Conservation (phyloP, 2,797 vertebrate genomes). For the Pantherophis alleghaniensis region DNA sequence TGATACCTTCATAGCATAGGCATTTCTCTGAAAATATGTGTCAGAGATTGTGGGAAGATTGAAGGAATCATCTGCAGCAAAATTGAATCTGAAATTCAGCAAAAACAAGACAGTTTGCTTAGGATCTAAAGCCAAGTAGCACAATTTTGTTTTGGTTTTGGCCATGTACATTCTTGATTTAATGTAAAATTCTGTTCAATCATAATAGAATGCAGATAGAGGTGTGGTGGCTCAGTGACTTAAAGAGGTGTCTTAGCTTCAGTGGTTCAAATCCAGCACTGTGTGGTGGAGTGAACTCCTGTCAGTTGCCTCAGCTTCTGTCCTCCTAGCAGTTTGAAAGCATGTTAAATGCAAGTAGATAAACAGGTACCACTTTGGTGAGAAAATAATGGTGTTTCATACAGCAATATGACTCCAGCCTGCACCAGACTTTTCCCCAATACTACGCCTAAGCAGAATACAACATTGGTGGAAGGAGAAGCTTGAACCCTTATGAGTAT, state of each 20-base stretch:
- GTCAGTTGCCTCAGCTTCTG: background rate
- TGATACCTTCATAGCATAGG: background rate
- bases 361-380: background rate
- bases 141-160: background rate
- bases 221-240: background rate
- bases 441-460: too few species aligned
- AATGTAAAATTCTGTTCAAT: background rate
- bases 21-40: background rate
- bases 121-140: background rate
- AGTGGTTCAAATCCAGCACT: background rate
- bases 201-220: background rate
- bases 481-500: too few species aligned
- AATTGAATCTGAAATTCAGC: background rate
- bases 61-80: background rate
- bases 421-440: too few species aligned
- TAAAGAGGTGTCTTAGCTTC: background rate
- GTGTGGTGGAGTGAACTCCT: background rate
- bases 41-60: background rate
- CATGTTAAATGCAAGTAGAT: background rate
- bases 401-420: too few species aligned
- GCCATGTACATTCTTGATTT: background rate
- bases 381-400: too few species aligned
- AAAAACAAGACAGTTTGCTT: background rate
- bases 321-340: background rate
- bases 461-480: too few species aligned